phyloP scores from a whole-genome alignment of 2,888 invertebrate species.

The Noctuana brunneofusca region DNA sequence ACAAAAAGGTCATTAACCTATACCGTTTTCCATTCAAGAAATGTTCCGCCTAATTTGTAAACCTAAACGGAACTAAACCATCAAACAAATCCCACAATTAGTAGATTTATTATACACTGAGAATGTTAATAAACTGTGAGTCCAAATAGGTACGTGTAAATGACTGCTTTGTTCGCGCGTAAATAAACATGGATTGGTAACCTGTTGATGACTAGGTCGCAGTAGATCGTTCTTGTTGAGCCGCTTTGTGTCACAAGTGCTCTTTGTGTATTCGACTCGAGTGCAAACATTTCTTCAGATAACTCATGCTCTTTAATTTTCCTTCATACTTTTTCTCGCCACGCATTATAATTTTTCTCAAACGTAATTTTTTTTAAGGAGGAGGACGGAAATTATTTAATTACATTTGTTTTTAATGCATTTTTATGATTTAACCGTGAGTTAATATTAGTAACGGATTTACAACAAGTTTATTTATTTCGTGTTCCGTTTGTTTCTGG shows the following conservation, averaged over 20 bases:
- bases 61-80: conserved; percentile 19
- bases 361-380: not conserved
- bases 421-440: too few species aligned
- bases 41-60: conserved; percentile 6
- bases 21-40: not conserved
- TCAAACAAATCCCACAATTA: not conserved
- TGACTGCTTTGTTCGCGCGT: conserved; percentile 41
- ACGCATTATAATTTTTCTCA: not conserved
- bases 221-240: conserved; percentile 29
- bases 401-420: too few species aligned
- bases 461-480: too few species aligned
- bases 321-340: too few species aligned
- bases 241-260: conserved; percentile 27
- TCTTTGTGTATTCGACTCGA: conserved; percentile 34
- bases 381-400: too few species aligned
- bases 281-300: conserved; percentile 34
- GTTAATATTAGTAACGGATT: too few species aligned
- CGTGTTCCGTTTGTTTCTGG: too few species aligned
- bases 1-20: not conserved
- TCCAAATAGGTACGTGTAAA: not conserved
- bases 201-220: conserved; percentile 49
- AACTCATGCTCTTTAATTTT: conserved; percentile 45
- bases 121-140: conserved; percentile 16
- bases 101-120: not conserved
- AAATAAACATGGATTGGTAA: conserved; percentile 44